These are phyloP conservation scores for Lerema accius DNA, from an alignment of 1,140 invertebrate genomes.

Conservation along the genomic window DNA sequence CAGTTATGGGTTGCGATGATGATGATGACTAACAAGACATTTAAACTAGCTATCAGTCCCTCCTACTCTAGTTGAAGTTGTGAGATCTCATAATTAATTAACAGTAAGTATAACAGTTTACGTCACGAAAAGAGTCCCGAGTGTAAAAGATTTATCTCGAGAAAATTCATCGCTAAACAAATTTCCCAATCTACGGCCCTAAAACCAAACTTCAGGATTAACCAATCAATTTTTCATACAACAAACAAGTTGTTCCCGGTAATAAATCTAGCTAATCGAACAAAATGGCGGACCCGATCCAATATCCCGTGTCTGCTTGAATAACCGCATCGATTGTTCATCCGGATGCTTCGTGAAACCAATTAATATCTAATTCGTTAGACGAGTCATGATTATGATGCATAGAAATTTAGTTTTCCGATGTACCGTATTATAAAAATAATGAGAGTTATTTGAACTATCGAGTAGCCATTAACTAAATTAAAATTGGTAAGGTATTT, in stretches of 20 bases:
- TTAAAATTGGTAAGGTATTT: no score
- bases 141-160: no score
- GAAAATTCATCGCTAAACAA: slow-evolving; percentile 7
- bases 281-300: slow-evolving; percentile 38
- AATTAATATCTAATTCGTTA: slow-evolving; percentile 58
- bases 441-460: no score
- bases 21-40: no score
- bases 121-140: no score
- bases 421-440: no score
- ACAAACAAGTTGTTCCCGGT: slow-evolving; percentile 14
- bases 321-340: slow-evolving; percentile 59
- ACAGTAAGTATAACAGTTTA: no score
- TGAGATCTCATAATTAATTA: no score
- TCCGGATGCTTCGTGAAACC: slow-evolving; percentile 51
- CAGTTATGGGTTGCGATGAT: no score
- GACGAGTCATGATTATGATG: slow-evolving; percentile 20
- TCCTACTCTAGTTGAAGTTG: no score
- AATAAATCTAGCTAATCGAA: slow-evolving; percentile 38
- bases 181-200: slow-evolving; percentile 8
- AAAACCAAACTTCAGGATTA: slow-evolving; percentile 18
- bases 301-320: slow-evolving; percentile 40
- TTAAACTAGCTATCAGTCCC: no score
- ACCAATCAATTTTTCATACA: slow-evolving; percentile 32
- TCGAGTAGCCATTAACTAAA: no score
- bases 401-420: neutral